Percentiles rank a stretch among this genome's conserved stretches.
phyloP scores from a whole-genome alignment of 2,888 invertebrate species.

The Acronicta leporina region DNA sequence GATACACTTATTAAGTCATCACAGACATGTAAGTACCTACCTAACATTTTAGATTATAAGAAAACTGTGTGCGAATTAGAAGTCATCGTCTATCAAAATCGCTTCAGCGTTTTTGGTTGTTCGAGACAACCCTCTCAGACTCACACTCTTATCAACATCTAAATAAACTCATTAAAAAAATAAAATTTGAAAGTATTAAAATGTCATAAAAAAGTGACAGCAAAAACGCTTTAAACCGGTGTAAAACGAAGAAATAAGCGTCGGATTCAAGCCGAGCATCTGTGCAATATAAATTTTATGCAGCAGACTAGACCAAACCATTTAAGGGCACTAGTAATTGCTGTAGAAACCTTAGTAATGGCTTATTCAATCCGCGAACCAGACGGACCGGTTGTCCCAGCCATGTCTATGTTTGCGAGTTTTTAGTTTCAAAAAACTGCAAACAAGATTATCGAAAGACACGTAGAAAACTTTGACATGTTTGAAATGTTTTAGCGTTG shows the following conservation, averaged over 20 bases:
- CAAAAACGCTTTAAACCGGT: slow-evolving; percentile 18
- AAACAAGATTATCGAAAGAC: slow-evolving; percentile 42
- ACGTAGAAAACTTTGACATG: slow-evolving; percentile 1
- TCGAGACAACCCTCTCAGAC: no score
- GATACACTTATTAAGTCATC: neutral
- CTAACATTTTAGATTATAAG: no score
- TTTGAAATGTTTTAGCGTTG: slow-evolving; percentile 1
- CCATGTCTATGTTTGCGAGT: slow-evolving; percentile 53
- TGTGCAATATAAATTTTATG: slow-evolving; percentile 73
- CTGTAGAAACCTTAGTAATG: slow-evolving; percentile 82
- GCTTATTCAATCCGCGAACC: slow-evolving; percentile 77
- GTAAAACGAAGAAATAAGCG: slow-evolving; percentile 51
- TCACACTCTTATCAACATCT: no score
- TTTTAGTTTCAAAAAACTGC: slow-evolving; percentile 39
- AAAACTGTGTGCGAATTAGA: no score
- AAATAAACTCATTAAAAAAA: neutral
- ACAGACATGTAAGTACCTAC: neutral
- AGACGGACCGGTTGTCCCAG: slow-evolving; percentile 66
- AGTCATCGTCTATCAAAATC: no score
- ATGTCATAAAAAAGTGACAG: neutral
- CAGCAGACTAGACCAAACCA: slow-evolving; percentile 66
- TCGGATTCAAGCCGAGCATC: slow-evolving; percentile 67
- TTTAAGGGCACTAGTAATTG: slow-evolving; percentile 79
- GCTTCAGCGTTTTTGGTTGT: no score
- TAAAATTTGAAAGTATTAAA: no score